Percentiles rank a stretch among this genome's conserved stretches.
phyloP scores from a whole-genome alignment of 1,140 invertebrate genomes.

The Paraescarpia echinospica region DNA sequence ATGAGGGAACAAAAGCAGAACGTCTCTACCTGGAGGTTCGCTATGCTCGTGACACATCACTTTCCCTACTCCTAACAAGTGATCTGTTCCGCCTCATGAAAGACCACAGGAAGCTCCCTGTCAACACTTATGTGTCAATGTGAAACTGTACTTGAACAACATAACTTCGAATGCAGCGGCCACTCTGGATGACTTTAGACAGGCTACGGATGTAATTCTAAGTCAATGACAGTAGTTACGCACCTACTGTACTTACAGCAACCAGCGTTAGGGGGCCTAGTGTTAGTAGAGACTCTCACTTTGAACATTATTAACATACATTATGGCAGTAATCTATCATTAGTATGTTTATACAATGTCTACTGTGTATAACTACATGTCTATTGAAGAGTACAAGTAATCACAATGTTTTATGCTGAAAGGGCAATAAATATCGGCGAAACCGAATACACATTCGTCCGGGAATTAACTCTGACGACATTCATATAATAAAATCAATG shows the following conservation, averaged over 20 bases:
- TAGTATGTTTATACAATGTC: neutral
- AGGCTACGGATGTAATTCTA: neutral
- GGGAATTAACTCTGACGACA: too few relatives aligned
- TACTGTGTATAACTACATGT: neutral
- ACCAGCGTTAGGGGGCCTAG: neutral
- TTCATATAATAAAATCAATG: too few relatives aligned
- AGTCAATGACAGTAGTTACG: neutral
- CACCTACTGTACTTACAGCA: neutral
- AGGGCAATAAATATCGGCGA: too few relatives aligned
- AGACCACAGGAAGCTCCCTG: neutral
- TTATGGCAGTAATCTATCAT: neutral
- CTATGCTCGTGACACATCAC: constrained; percentile 10
- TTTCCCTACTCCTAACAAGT: neutral
- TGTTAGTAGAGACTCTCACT: neutral
- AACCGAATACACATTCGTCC: too few relatives aligned
- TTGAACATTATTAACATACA: neutral
- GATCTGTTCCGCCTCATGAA: constrained; percentile 12
- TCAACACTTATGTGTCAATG: neutral
- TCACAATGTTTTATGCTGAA: neutral
- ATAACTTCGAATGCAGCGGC: neutral
- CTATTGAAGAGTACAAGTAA: neutral
- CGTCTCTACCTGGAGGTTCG: constrained; percentile 8
- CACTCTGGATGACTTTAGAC: neutral
- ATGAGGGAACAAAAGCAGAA: constrained; percentile 11
- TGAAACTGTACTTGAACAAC: neutral